These are phyloP conservation scores for Carassius carassius DNA, from an alignment of 2,113 vertebrate genomes.

Conservation along the genomic window DNA sequence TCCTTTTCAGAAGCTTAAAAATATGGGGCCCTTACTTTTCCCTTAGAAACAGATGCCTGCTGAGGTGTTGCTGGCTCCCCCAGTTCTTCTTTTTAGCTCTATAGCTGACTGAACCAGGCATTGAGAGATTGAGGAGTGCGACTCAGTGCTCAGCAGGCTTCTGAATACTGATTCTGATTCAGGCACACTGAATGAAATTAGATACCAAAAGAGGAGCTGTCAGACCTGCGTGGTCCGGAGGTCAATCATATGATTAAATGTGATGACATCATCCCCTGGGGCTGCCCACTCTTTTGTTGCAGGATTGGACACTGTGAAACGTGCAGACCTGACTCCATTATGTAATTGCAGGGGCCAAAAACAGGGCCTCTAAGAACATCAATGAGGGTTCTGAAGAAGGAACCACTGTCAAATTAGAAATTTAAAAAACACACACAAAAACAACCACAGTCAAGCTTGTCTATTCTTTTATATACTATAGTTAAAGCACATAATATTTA, in stretches of 20 bases:
- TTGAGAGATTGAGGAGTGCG: constrained; percentile 21
- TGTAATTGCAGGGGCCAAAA: constrained; percentile 51
- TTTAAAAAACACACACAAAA: too few relatives aligned
- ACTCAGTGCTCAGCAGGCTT: background rate
- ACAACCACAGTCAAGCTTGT: too few relatives aligned
- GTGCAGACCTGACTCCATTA: constrained; percentile 59
- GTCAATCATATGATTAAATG: constrained; percentile 58
- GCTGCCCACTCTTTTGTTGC: constrained; percentile 61
- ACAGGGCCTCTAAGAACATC: constrained; percentile 35
- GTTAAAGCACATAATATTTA: background rate
- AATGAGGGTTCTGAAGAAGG: background rate
- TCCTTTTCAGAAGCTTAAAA: background rate
- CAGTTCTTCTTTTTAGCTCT: constrained; percentile 21
- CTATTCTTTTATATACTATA: too few relatives aligned
- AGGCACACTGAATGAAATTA: constrained; percentile 41
- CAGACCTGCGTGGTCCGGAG: constrained; percentile 52
- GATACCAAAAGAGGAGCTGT: constrained; percentile 50
- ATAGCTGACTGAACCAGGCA: constrained; percentile 41
- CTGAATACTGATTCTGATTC: constrained; percentile 14
- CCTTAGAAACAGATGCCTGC: constrained; percentile 5
- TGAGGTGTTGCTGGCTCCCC: background rate
- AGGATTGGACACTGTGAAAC: constrained; percentile 40
- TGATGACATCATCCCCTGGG: constrained; percentile 59
- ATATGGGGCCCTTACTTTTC: background rate
- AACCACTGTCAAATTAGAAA: background rate